phyloP scores from a whole-genome alignment of 2,888 invertebrate genomes.

The Chrysolina haemoptera region DNA sequence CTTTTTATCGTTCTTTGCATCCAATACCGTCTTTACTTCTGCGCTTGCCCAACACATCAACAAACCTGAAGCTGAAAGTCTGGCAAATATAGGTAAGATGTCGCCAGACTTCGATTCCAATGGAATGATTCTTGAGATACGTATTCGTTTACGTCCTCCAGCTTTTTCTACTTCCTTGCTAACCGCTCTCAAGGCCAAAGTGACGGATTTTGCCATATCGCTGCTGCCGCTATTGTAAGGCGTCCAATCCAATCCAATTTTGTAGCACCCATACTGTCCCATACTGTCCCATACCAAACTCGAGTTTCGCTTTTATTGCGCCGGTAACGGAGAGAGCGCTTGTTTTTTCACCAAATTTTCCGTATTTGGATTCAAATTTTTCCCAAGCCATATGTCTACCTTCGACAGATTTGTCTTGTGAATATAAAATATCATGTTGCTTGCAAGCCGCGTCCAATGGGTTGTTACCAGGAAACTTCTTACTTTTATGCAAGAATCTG shows the following conservation, averaged over 20 bases:
- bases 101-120: constrained; percentile 58
- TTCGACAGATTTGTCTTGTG: constrained; percentile 44
- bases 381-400: constrained; percentile 59
- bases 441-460: background rate
- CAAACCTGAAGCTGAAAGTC: constrained; percentile 48
- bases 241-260: background rate
- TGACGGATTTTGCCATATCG: background rate
- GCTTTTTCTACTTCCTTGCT: background rate
- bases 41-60: constrained; percentile 18
- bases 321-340: constrained; percentile 56
- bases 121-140: constrained; percentile 52
- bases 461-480: too few relatives aligned
- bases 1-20: too few relatives aligned
- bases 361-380: constrained; percentile 56
- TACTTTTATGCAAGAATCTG: too few relatives aligned
- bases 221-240: background rate
- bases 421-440: constrained; percentile 58
- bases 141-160: background rate
- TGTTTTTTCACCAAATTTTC: constrained; percentile 59
- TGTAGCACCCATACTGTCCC: too few relatives aligned
- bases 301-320: constrained; percentile 56
- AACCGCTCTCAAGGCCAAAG: background rate
- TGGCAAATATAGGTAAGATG: constrained; percentile 57
- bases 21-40: background rate
- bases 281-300: constrained; percentile 22